Conservation (phyloP, 2,113 vertebrate species). For the Eulemur rufifrons region DNA sequence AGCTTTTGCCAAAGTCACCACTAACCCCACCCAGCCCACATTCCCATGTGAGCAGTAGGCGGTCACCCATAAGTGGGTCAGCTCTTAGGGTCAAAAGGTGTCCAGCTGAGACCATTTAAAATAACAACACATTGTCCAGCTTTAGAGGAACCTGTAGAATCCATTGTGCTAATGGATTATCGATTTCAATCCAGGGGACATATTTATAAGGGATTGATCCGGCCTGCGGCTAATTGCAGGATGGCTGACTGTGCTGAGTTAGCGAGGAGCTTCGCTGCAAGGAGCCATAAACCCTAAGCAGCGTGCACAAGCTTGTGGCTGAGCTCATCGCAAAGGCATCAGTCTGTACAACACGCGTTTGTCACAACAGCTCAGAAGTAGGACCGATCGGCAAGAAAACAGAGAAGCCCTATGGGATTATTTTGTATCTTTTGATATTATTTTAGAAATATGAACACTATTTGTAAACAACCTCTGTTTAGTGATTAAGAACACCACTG, state of each 20-base stretch:
- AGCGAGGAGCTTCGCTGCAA: accelerated
- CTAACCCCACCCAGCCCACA: neutral
- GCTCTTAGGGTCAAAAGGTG: neutral
- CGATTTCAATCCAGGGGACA: neutral
- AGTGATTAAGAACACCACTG: neutral
- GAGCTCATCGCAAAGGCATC: neutral
- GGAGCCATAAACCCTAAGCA: neutral
- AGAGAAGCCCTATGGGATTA: too few relatives aligned
- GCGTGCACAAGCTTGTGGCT: accelerated
- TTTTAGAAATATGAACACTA: neutral
- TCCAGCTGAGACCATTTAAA: neutral
- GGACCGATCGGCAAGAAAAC: accelerated
- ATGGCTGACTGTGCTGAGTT: neutral
- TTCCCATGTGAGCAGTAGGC: conserved; percentile 12
- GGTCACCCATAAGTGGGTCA: neutral
- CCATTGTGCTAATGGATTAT: conserved; percentile 1
- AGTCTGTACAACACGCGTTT: neutral
- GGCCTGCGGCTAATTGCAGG: neutral
- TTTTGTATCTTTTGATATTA: neutral
- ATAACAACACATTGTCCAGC: neutral
- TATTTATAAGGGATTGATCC: neutral
- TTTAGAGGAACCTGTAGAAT: neutral
- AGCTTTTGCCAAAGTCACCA: neutral
- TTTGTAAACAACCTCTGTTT: neutral
- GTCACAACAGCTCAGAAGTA: too few relatives aligned